Evolutionary conservation across 2,888 invertebrate genomes (phyloP), one percentile per base, ranked within the genome.

Genomic region (Caenorhabditis sp.): DNA sequence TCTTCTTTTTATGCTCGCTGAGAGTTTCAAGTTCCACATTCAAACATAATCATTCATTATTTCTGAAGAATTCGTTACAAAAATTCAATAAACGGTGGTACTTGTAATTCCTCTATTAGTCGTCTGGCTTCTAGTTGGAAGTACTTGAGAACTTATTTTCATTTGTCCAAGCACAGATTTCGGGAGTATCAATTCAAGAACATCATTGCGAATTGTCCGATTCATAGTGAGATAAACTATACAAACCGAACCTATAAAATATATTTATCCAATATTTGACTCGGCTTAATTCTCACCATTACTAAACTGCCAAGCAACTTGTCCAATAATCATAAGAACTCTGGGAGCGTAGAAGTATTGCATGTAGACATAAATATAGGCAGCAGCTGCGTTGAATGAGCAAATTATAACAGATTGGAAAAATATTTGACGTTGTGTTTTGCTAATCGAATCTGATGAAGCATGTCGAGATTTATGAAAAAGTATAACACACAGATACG

Each of bases 361-460:
- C 79, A 79, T 79, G 69, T 77, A 77, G 49, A 76, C 76, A 53
- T 79, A 79, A 27, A 79, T 76, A 59, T 77, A 65, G n/a, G 79
- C 76, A 24, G 74, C 76, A 36, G 76, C 58, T 0, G 77, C 69
- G 24, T 77, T 79, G 51, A 75, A 66, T 60, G 72, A 59, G 55
- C 68, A 72, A 36, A 72, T 65, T 4, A 59, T 21, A 24, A 58
- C 57, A 1, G 66, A 61, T 53, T 72, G 62, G 36, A 59, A n/a
- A 8, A 63, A 60, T 5, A 43, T 17, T 76, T 73, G 72, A 37
- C 54, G 64, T 53, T 73, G 72, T 2, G 72, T 73, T 51, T 65
- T 73, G 3, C 65, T 68, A 4, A 73, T n/a, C 0, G 68, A 51
- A 14, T 62, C 62, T 1, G 72, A 73, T 23, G 65, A 68, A 12